Evolutionary conservation across 2,888 invertebrate species (phyloP).

Genomic region (Amphiduros pacificus): DNA sequence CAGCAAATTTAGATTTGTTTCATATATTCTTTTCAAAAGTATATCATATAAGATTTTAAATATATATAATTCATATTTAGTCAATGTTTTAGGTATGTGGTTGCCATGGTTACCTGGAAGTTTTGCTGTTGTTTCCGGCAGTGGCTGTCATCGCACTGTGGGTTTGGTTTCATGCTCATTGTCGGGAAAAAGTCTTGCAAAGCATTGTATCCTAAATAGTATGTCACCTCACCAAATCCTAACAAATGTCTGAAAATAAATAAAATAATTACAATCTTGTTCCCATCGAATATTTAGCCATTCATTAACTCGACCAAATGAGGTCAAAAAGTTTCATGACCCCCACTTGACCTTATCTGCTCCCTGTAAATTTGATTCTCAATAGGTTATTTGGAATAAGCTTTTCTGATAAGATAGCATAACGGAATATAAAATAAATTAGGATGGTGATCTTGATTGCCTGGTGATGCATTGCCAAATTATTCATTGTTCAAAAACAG

Average conservation of each 20-base stretch:
- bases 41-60: not conserved
- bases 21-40: not conserved
- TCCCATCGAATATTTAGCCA: too few species aligned
- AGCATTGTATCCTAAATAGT: constrained; percentile 96
- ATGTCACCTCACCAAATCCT: constrained; percentile 85
- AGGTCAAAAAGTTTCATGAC: too few species aligned
- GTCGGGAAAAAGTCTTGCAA: constrained; percentile 93
- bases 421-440: too few species aligned
- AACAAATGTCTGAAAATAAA: constrained; percentile 73
- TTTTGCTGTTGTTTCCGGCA: constrained; percentile 67
- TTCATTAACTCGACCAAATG: too few species aligned
- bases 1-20: not conserved
- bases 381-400: too few species aligned
- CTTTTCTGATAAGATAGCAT: too few species aligned
- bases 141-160: constrained; percentile 80
- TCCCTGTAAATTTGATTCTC: too few species aligned
- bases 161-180: constrained; percentile 90
- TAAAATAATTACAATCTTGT: too few species aligned
- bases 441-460: too few species aligned
- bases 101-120: constrained; percentile 36
- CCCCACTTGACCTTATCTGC: too few species aligned
- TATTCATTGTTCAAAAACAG: too few species aligned
- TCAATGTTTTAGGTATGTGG: not conserved
- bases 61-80: not conserved
- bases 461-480: too few species aligned